Base-by-base conservation (phyloP, 2,888 invertebrate genomes). In the Tuta absoluta region DNA sequence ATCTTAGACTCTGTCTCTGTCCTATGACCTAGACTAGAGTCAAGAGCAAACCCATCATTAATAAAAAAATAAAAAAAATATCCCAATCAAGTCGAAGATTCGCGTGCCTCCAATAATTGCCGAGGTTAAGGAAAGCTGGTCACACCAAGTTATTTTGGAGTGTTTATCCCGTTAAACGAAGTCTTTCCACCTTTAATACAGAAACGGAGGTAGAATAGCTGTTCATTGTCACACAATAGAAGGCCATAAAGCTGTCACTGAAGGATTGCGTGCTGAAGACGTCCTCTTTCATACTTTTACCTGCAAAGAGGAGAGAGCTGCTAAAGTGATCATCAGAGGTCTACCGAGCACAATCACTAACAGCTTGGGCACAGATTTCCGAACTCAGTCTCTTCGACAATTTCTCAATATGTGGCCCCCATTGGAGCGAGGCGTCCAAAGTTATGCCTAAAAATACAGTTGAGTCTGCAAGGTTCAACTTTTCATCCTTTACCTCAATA, bases 131-230 rank as follows among this genome's bases (percentile, higher is more conserved):
- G 45, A 45, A 45, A 12, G 45, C 45, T 45, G 45, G 45, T 8
- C 45, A 8, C 45, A 45, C 12, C 45, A 45, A 45, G n/a, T 45
- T 4, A 45, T 45, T n/a, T n/a, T 45, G 45, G 45, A 45, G 3
- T n/a, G 12, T 3, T 3, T 45, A n/a, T 45, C 45, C n/a, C 45
- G 45, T n/a, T 45, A n/a, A 24, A 61, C 63, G 10, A 66, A 60
- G 21, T 17, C 12, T 0, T 66, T 63, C 37, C 63, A 63, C 37
- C 48, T 66, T 0, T 37, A 63, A 37, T 66, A 66, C 19, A 23
- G 53, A 37, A 51, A 60, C 17, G 21, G 23, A 1, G 41, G 38
- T 19, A 63, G 56, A 17, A 17, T 57, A 12, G 33, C 33, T 7
- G 33, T 33, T 33, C n/a, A 45, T n/a, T 63, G 56, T n/a, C 14